Conservation (phyloP, 2,888 invertebrate genomes). For the Pedicia rivosa region DNA sequence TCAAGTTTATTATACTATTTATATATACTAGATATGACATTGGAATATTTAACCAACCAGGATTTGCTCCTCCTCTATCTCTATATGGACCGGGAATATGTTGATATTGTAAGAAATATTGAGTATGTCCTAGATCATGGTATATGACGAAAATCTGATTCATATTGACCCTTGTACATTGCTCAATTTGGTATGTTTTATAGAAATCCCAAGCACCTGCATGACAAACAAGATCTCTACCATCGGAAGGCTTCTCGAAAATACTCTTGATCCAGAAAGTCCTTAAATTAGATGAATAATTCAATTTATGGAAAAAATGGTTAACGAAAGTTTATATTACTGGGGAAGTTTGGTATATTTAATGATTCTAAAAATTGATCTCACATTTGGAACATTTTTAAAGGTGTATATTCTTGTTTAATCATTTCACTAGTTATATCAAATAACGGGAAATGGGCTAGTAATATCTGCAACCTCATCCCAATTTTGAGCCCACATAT, state of each 20-base stretch:
- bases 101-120: slow-evolving; percentile 51
- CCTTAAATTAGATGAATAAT: slow-evolving; percentile 20
- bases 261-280: slow-evolving; percentile 76
- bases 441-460: slow-evolving; percentile 51
- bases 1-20: too few species aligned
- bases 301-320: neutral
- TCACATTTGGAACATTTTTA: slow-evolving; percentile 67
- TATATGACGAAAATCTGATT: slow-evolving; percentile 42
- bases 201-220: slow-evolving; percentile 85
- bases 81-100: slow-evolving; percentile 40
- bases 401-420: slow-evolving; percentile 54
- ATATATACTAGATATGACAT: too few species aligned
- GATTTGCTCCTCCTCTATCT: slow-evolving; percentile 43
- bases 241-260: slow-evolving; percentile 58
- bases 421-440: slow-evolving; percentile 62
- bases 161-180: slow-evolving; percentile 42
- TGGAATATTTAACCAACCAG: too few species aligned
- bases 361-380: slow-evolving; percentile 77
- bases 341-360: slow-evolving; percentile 63
- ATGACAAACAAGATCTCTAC: slow-evolving; percentile 62
- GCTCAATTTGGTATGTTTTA: slow-evolving; percentile 49
- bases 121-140: slow-evolving; percentile 54
- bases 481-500: slow-evolving; percentile 81
- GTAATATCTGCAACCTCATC: slow-evolving; percentile 35
- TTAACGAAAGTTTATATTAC: too few species aligned